A percentile compares a stretch with the other conserved stretches of the same genome.
phyloP scores from a whole-genome alignment of 2,888 invertebrate species.

The Cotesia congregata region DNA sequence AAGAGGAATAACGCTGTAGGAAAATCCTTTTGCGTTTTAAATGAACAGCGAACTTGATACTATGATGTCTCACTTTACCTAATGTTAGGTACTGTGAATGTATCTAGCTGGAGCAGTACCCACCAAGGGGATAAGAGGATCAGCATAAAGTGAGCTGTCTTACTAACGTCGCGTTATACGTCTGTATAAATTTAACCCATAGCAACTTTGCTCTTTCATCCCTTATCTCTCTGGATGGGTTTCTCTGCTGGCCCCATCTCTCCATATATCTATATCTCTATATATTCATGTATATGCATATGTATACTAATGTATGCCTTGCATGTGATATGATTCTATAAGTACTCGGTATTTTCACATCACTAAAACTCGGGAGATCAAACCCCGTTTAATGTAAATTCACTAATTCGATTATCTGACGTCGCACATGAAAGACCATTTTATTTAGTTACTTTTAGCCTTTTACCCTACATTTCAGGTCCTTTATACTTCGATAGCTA shows the following conservation, averaged over 20 bases:
- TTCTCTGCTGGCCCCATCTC: not conserved
- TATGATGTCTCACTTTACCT: slow-evolving; percentile 28
- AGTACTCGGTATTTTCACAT: not conserved
- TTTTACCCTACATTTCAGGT: too few relatives aligned
- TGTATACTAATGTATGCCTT: not conserved
- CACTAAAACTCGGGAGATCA: not conserved
- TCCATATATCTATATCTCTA: not conserved
- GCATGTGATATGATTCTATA: not conserved
- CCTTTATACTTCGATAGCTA: too few relatives aligned
- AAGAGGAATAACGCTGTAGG: slow-evolving; percentile 16
- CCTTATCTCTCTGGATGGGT: slow-evolving; percentile 8
- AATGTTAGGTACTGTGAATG: not conserved
- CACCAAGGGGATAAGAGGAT: slow-evolving; percentile 56
- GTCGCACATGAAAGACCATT: not conserved
- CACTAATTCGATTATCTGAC: not conserved
- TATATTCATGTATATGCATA: slow-evolving; percentile 6
- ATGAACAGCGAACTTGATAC: slow-evolving; percentile 12
- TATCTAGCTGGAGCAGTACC: slow-evolving; percentile 7
- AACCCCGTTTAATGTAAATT: slow-evolving; percentile 6
- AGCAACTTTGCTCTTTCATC: slow-evolving; percentile 27
- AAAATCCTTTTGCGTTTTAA: slow-evolving; percentile 14
- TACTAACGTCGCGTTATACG: slow-evolving; percentile 51
- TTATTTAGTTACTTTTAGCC: not conserved
- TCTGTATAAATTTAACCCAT: slow-evolving; percentile 57
- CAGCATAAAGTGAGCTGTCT: slow-evolving; percentile 60